These are phyloP conservation scores for Tenodera sinensis DNA, from an alignment of 2,888 invertebrate genomes.

Conservation along the genomic window DNA sequence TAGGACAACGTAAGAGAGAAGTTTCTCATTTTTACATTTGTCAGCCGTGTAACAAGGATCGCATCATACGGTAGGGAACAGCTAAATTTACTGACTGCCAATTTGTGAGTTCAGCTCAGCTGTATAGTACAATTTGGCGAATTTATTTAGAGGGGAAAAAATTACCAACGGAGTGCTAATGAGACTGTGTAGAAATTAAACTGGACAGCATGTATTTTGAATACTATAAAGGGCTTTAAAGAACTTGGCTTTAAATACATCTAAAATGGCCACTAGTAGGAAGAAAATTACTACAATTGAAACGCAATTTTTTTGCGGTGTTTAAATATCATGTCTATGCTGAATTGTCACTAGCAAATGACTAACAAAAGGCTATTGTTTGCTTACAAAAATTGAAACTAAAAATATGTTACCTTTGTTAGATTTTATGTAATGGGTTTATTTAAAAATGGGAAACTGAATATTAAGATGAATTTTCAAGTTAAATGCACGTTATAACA, in stretches of 20 bases:
- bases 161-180: neutral
- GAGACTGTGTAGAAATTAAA: neutral
- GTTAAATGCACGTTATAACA: no score
- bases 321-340: neutral
- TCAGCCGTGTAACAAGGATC: neutral
- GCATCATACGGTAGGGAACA: neutral
- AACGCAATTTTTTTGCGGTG: neutral
- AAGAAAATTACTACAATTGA: neutral
- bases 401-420: neutral
- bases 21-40: neutral
- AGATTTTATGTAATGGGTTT: neutral
- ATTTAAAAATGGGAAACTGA: no score
- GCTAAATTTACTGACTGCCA: conserved; percentile 13
- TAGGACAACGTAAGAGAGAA: no score
- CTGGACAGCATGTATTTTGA: neutral
- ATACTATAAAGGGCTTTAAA: neutral
- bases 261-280: neutral
- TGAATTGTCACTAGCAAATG: neutral
- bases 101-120: neutral
- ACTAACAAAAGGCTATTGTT: neutral
- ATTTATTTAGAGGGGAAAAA: neutral
- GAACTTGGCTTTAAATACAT: neutral
- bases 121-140: neutral
- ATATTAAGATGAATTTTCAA: no score
- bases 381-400: no score